Percentiles rank a stretch among this genome's conserved stretches.
Conservation (phyloP, 2,888 invertebrate genomes). For the Shargacucullia verbasci region DNA sequence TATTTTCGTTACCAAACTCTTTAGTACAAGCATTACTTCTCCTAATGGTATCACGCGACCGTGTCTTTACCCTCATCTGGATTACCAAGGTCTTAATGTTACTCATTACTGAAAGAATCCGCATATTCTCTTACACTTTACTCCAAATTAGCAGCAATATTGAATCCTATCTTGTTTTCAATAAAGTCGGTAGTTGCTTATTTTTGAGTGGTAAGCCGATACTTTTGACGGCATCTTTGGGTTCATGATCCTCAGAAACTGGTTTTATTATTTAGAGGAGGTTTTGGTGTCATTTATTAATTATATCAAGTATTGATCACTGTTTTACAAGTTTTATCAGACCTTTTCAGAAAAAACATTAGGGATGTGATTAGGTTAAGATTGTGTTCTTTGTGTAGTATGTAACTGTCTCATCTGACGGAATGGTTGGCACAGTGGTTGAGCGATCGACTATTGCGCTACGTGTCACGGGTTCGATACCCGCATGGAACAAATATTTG, state of each 20-base stretch:
- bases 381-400: no score
- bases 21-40: slow-evolving; percentile 1
- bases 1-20: slow-evolving; percentile 4
- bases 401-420: no score
- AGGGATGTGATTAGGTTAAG: no score
- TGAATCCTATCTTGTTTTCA: slow-evolving; percentile 9
- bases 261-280: slow-evolving; percentile 46
- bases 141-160: background rate
- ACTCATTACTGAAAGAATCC: slow-evolving; percentile 28
- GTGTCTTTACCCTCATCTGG: slow-evolving; percentile 23
- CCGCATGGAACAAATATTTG: no score
- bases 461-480: no score
- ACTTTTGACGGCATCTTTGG: slow-evolving; percentile 48
- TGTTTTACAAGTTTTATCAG: background rate
- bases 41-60: slow-evolving; percentile 13
- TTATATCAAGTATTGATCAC: slow-evolving; percentile 23
- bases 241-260: slow-evolving; percentile 48
- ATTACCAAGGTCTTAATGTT: slow-evolving; percentile 30
- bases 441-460: no score
- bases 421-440: no score
- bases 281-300: slow-evolving; percentile 33
- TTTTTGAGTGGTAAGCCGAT: slow-evolving; percentile 42
- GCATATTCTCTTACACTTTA: slow-evolving; percentile 36
- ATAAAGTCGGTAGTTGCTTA: slow-evolving; percentile 35
- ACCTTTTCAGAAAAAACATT: background rate